These are phyloP conservation scores for Ametastegia equiseti DNA, from an alignment of 2,888 invertebrate species.

Conservation along the genomic window DNA sequence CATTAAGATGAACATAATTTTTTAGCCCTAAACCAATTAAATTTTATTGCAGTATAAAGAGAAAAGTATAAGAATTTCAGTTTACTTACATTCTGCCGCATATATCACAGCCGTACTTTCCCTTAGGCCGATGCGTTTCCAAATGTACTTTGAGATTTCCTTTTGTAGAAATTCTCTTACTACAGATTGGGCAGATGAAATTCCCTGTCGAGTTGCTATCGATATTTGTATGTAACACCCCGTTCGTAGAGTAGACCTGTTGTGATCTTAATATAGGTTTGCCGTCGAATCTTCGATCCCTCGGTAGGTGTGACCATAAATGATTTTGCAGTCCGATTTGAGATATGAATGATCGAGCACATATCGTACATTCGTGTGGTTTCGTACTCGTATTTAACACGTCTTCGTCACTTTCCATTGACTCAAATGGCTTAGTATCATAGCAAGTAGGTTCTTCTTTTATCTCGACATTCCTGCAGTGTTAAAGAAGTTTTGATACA, in stretches of 20 bases:
- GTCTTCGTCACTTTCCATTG: conserved; percentile 53
- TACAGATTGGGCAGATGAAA: conserved; percentile 80
- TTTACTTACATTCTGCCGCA: conserved; percentile 83
- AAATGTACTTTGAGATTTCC: conserved; percentile 82
- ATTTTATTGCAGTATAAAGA: too few species aligned
- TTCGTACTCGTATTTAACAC: conserved; percentile 66
- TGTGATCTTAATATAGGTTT: conserved; percentile 67
- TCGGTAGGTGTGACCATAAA: conserved; percentile 79
- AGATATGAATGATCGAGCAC: conserved; percentile 78
- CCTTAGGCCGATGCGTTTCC: conserved; percentile 81
- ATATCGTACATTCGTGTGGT: conserved; percentile 79
- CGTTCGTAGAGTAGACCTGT: conserved; percentile 68
- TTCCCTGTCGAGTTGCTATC: conserved; percentile 69
- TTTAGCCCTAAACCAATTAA: too few species aligned
- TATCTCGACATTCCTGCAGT: conserved; percentile 50
- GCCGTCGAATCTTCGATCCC: conserved; percentile 69
- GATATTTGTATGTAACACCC: conserved; percentile 70
- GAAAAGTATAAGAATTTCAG: not conserved
- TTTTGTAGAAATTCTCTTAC: conserved; percentile 81
- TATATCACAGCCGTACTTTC: conserved; percentile 81
- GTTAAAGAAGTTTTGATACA: not conserved
- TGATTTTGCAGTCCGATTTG: conserved; percentile 82
- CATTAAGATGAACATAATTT: not conserved
- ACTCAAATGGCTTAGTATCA: conserved; percentile 50
- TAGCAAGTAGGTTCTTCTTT: conserved; percentile 54